These are phyloP conservation scores for Mylabris sibirica DNA, from an alignment of 2,888 invertebrate genomes.

Conservation along the genomic window DNA sequence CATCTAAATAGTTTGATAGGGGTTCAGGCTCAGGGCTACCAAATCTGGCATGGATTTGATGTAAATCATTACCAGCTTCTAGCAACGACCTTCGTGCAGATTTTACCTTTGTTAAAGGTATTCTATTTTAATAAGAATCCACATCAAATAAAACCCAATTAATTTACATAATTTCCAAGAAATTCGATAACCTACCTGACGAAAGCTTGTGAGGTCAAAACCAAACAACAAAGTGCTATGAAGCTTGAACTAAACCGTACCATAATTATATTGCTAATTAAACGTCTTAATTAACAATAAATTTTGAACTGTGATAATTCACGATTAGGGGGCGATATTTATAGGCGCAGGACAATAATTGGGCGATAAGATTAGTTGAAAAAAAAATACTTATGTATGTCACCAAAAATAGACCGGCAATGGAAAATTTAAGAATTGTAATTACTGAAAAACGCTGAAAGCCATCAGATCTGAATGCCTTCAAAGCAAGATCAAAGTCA, in stretches of 20 bases:
- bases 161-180: no score
- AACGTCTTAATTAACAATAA: not conserved
- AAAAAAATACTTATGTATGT: not conserved
- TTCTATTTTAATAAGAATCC: constrained; percentile 61
- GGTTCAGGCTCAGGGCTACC: constrained; percentile 79
- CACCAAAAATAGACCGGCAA: no score
- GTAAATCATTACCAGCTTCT: constrained; percentile 80
- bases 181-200: constrained; percentile 41
- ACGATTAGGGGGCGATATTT: not conserved
- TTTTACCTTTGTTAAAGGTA: constrained; percentile 78
- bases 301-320: not conserved
- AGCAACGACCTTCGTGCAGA: constrained; percentile 75
- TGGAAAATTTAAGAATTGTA: not conserved
- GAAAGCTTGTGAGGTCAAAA: constrained; percentile 35
- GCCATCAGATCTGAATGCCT: no score
- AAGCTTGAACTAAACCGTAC: constrained; percentile 14
- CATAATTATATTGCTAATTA: constrained; percentile 14
- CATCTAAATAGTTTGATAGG: constrained; percentile 87
- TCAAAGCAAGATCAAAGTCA: no score
- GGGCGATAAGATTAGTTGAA: not conserved
- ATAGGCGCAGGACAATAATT: not conserved
- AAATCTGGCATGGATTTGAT: constrained; percentile 70
- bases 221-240: constrained; percentile 23
- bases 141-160: no score
- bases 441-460: no score